Evolutionary conservation across 2,113 vertebrate species (phyloP), one percentile per base, ranked within the genome.

Genomic region (Pycnonotus jocosus): DNA sequence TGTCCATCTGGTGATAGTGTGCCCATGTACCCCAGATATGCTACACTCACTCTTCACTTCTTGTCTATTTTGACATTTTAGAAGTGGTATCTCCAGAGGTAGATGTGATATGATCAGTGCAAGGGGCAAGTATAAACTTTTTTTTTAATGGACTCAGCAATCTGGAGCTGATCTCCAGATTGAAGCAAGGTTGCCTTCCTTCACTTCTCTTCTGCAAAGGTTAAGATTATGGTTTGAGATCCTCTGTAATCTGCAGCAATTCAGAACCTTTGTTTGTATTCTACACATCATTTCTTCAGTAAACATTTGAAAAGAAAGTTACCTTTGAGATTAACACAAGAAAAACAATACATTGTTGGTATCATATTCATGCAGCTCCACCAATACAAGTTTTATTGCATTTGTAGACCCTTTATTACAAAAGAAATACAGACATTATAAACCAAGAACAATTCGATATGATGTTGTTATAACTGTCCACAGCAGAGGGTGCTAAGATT

Each of bases 401-500:
- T 84, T 80, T 66, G 18, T 66, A 89, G 40, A 79, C 22, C 7
- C 16, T 45, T 50, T 45, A 27, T 30, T 85, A 68, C 6, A 57
- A 65, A 50, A 70, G 24, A 53, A 22, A 58, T 31, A 57, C 8
- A 6, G 9, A 53, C 54, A 2, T 45, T 37, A 72, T 25, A 86
- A 88, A 86, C 31, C 9, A 80, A 60, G 8, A 70, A 70, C 58
- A 88, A 94, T 78, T 50, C 92, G 83, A 48, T 33, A 70, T 5
- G 13, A 70, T 89, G 89, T 93, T 91, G 62, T 94, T 93, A 94
- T 50, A 96, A 60, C 37, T 92, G 51, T 81, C 88, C 87, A 88
- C 93, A 92, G 71, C 82, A 97, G 94, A 96, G 88, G 92, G 94
- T 96, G 92, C 93, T 94, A 94, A 92, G 71, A 97, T 60, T 88